Conservation (phyloP, 2,113 vertebrate genomes). For the Gasterosteus aculeatus region DNA sequence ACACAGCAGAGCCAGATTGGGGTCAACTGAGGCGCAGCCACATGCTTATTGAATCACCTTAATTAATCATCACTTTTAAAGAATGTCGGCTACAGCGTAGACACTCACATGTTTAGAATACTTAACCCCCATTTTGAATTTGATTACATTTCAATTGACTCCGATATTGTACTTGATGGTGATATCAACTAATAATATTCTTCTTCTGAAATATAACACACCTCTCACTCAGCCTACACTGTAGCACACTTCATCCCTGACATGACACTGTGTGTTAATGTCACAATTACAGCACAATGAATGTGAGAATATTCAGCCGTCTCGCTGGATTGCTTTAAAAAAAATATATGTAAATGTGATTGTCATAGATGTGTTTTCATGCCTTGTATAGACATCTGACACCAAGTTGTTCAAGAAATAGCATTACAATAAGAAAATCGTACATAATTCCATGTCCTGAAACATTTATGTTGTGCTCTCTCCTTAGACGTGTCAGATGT, state of each 20-base stretch:
- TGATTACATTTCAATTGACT: not conserved
- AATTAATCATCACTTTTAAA: not conserved
- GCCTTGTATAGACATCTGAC: constrained; percentile 38
- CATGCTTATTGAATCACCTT: constrained; percentile 17
- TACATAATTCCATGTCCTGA: constrained; percentile 4
- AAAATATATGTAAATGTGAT: constrained; percentile 27
- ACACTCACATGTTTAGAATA: constrained; percentile 9
- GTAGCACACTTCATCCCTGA: constrained; percentile 40
- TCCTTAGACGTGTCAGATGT: constrained; percentile 30
- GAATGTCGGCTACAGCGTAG: not conserved
- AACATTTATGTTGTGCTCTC: constrained; percentile 41
- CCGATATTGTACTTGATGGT: not conserved
- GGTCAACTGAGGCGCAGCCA: not conserved
- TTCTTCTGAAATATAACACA: constrained; percentile 3
- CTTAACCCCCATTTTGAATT: not conserved
- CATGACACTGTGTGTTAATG: constrained; percentile 49
- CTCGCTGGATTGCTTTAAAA: constrained; percentile 15
- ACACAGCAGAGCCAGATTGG: not conserved
- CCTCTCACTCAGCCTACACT: constrained; percentile 38
- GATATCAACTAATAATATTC: constrained; percentile 16
- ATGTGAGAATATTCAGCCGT: not conserved
- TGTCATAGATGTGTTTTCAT: constrained; percentile 53
- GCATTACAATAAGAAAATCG: constrained; percentile 4
- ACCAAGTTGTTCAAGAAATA: constrained; percentile 17
- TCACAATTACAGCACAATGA: constrained; percentile 12